These are phyloP conservation scores for Stylophora pistillata DNA, from an alignment of 64 coral and sea anemone species.

Conservation along the genomic window DNA sequence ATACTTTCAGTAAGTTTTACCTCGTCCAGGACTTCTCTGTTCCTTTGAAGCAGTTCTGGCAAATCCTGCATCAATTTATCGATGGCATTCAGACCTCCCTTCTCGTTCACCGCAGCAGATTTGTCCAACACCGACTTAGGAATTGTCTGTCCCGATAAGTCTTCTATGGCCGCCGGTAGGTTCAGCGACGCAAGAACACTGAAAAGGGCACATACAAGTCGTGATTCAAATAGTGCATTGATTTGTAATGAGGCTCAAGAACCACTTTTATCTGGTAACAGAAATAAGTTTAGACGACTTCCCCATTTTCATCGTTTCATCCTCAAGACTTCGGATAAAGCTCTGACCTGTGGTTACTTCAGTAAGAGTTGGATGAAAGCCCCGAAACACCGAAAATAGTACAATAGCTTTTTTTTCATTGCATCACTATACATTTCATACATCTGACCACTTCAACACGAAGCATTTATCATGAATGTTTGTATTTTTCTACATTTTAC, in stretches of 20 bases:
- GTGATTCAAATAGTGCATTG: neutral
- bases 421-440: too few relatives aligned
- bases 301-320: too few relatives aligned
- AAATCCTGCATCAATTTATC: slow-evolving; percentile 86
- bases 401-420: too few relatives aligned
- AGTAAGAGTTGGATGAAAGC: too few relatives aligned
- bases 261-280: neutral
- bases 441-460: too few relatives aligned
- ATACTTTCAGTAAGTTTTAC: neutral
- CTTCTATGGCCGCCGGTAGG: slow-evolving; percentile 90
- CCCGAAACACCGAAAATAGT: too few relatives aligned
- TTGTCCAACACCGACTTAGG: slow-evolving; percentile 90
- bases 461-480: neutral
- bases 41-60: slow-evolving; percentile 83
- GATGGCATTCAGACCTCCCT: slow-evolving; percentile 71
- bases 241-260: neutral
- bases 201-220: neutral
- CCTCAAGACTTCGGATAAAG: too few relatives aligned
- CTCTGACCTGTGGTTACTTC: too few relatives aligned
- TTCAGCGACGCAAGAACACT: slow-evolving; percentile 87
- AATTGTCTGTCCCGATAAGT: slow-evolving; percentile 87
- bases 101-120: slow-evolving; percentile 66
- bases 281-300: too few relatives aligned
- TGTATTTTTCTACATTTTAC: neutral
- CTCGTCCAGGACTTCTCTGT: slow-evolving; percentile 88